Evolutionary conservation across 1,140 invertebrate species (phyloP).

Genomic region (Drosophila takahashii): DNA sequence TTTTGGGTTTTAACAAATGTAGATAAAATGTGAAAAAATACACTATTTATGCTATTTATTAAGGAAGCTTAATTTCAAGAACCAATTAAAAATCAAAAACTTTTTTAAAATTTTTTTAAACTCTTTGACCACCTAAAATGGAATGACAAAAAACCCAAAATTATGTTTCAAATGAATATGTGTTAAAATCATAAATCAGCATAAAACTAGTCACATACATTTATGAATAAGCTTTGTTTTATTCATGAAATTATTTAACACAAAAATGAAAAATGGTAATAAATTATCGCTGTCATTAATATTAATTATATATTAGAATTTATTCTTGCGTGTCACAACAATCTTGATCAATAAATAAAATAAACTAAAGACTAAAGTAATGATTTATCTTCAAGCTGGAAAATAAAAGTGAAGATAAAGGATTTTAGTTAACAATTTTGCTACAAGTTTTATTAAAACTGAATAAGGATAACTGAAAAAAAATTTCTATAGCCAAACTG

Average conservation of each 20-base stretch:
- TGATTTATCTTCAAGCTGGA: too few species aligned
- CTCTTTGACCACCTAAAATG: not conserved
- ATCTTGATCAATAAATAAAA: conserved; percentile 5
- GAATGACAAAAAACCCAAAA: not conserved
- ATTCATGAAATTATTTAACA: conserved; percentile 24
- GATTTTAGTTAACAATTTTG: too few species aligned
- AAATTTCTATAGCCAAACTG: not conserved
- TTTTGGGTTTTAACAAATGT: not conserved
- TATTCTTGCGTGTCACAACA: conserved; percentile 30
- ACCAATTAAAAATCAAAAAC: not conserved
- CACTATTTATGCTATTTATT: not conserved
- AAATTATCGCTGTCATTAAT: conserved; percentile 12
- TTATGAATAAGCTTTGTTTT: conserved; percentile 14
- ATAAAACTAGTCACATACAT: conserved; percentile 11
- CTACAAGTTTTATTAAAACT: too few species aligned
- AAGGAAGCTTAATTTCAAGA: not conserved
- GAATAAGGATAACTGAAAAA: not conserved
- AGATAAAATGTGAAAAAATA: not conserved
- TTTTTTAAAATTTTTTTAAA: too few species aligned
- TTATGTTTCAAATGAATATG: conserved; percentile 8
- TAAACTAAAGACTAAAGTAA: not conserved
- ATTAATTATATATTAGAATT: conserved; percentile 20
- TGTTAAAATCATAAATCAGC: conserved; percentile 23
- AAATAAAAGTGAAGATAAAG: too few species aligned
- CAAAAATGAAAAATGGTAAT: conserved; percentile 18